phyloP scores from a whole-genome alignment of 2,113 vertebrate genomes.

The Drymodes brunneopygia region DNA sequence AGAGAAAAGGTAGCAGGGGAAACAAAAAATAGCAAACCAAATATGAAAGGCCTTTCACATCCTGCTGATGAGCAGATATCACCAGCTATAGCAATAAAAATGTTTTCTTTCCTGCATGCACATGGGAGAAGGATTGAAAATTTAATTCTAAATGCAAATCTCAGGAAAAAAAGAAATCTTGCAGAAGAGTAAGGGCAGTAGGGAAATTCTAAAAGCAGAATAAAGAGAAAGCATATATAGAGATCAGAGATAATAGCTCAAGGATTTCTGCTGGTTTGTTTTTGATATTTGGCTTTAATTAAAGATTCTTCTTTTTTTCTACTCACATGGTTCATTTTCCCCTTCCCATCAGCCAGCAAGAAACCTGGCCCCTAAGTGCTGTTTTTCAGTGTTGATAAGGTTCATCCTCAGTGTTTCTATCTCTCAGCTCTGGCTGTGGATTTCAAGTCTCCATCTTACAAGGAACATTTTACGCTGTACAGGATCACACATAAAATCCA shows the following conservation, averaged over 20 bases:
- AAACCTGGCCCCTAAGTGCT: background rate
- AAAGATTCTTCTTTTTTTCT: background rate
- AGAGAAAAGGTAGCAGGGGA: background rate
- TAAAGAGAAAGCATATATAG: background rate
- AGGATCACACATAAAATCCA: background rate
- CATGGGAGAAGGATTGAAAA: conserved; percentile 2
- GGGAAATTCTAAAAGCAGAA: conserved; percentile 3
- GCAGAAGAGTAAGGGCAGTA: background rate
- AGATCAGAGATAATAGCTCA: background rate
- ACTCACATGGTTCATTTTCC: background rate
- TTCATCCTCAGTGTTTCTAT: background rate
- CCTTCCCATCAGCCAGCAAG: background rate
- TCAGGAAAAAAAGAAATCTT: background rate
- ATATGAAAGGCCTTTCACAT: background rate
- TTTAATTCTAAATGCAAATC: conserved; percentile 37
- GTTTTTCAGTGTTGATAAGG: background rate
- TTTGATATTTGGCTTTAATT: background rate
- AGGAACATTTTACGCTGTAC: background rate
- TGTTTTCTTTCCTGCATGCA: background rate
- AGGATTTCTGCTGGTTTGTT: background rate
- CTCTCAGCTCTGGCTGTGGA: background rate
- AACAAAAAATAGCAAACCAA: conserved; percentile 25
- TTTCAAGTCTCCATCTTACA: background rate
- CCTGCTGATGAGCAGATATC: background rate
- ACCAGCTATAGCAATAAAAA: conserved; percentile 23